These are phyloP conservation scores for Rhynchotus rufescens DNA, from an alignment of 2,797 vertebrate species.

Conservation along the genomic window DNA sequence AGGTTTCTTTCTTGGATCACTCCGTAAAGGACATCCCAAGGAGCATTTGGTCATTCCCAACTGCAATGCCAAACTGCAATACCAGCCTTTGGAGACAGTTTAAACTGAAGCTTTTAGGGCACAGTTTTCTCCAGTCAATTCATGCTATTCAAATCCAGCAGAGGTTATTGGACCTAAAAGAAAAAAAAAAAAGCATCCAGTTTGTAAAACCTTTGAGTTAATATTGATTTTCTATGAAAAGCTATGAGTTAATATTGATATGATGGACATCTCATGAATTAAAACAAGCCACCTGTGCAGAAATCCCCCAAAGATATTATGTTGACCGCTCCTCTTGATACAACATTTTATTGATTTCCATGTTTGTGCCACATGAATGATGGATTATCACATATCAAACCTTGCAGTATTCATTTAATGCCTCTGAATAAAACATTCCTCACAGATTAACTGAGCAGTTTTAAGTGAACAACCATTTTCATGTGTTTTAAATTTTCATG, in stretches of 20 bases:
- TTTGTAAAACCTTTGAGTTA: slow-evolving; percentile 48
- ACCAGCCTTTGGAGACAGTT: not conserved
- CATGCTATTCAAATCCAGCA: accelerated
- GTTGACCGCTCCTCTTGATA: not conserved
- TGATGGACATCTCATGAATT: slow-evolving; percentile 41
- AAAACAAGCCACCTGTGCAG: slow-evolving; percentile 2
- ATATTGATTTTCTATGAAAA: not conserved
- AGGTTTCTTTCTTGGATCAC: not conserved
- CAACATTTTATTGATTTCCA: slow-evolving; percentile 14
- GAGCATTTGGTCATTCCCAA: not conserved
- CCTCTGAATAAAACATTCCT: slow-evolving; percentile 81
- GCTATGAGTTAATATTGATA: slow-evolving; percentile 54
- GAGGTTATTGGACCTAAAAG: not conserved
- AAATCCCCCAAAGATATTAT: not conserved
- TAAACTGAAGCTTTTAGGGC: not conserved
- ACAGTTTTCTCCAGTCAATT: not conserved
- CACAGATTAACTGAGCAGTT: slow-evolving; percentile 79
- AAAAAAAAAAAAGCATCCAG: not conserved
- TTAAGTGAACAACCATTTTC: slow-evolving; percentile 79
- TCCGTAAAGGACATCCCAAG: not conserved
- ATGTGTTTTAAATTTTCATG: slow-evolving; percentile 81
- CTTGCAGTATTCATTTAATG: slow-evolving; percentile 75
- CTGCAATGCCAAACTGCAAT: not conserved
- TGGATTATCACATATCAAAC: slow-evolving; percentile 74
- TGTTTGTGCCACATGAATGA: slow-evolving; percentile 61